Evolutionary conservation across 2,113 vertebrate genomes (phyloP).

Genomic region (Protobothrops flavoviridis): DNA sequence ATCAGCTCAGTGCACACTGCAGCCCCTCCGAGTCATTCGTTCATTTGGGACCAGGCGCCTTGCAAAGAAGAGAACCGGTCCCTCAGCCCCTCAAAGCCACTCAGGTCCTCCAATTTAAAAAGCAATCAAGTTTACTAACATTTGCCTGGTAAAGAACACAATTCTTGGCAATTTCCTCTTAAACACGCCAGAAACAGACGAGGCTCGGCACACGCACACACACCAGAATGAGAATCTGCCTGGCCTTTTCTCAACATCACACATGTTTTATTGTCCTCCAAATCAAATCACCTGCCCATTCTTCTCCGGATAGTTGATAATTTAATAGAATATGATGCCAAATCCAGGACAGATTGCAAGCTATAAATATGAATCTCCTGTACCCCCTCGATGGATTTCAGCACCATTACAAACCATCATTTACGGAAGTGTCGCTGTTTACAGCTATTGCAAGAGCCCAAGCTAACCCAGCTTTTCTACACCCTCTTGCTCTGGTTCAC

Average conservation of each 20-base stretch:
- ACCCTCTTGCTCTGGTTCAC: not conserved
- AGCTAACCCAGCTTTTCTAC: not conserved
- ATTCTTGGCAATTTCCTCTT: conserved; percentile 73
- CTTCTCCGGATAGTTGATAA: conserved; percentile 28
- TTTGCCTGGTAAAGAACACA: conserved; percentile 67
- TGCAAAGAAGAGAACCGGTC: conserved; percentile 69
- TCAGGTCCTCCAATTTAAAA: conserved; percentile 76
- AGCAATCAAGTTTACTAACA: conserved; percentile 76
- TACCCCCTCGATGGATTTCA: conserved; percentile 52
- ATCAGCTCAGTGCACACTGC: conserved; percentile 75
- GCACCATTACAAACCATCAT: conserved; percentile 38
- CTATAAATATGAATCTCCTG: conserved; percentile 62
- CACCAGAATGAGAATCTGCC: conserved; percentile 43
- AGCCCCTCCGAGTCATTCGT: conserved; percentile 76
- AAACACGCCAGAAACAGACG: conserved; percentile 73
- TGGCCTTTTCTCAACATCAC: conserved; percentile 48
- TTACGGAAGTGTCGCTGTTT: not conserved
- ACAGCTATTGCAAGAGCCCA: not conserved
- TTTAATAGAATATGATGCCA: conserved; percentile 56
- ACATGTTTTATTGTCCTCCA: conserved; percentile 48
- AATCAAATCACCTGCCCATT: conserved; percentile 34
- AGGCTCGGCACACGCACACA: conserved; percentile 62
- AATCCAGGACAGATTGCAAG: conserved; percentile 54
- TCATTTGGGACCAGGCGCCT: conserved; percentile 71
- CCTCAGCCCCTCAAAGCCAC: conserved; percentile 67